Conservation (phyloP, 2,113 vertebrate genomes). For the Zosterops borbonicus region DNA sequence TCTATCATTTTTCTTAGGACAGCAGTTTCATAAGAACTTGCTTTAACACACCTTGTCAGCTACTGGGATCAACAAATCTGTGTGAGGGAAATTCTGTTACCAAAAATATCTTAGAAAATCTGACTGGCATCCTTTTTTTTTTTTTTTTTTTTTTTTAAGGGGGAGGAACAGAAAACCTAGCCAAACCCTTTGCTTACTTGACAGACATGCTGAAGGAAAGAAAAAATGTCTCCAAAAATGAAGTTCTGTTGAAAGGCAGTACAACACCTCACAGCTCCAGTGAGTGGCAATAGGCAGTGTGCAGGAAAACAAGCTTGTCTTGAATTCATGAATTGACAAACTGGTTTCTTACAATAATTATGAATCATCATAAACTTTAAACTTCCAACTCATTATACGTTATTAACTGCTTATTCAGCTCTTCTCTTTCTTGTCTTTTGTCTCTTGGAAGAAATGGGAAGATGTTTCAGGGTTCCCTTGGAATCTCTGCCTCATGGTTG, state of each 20-base stretch:
- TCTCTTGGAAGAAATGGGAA: constrained; percentile 10
- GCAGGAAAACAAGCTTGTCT: constrained; percentile 30
- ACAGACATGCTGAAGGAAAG: not conserved
- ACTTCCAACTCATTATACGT: constrained; percentile 35
- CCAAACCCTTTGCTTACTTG: not conserved
- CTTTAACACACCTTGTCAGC: constrained; percentile 28
- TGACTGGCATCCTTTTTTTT: not conserved
- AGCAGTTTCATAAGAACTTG: not conserved
- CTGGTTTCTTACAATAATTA: constrained; percentile 25
- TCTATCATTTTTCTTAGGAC: constrained; percentile 16
- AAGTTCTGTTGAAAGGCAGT: constrained; percentile 19
- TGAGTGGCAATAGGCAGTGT: not conserved
- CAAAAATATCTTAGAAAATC: not conserved
- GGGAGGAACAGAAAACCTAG: not conserved
- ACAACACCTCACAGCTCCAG: not conserved
- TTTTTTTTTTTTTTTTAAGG: not conserved
- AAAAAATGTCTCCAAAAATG: not conserved
- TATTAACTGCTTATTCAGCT: constrained; percentile 40
- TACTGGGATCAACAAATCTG: constrained; percentile 1
- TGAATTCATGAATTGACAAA: not conserved
- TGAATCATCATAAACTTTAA: constrained; percentile 9
- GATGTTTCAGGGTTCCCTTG: not conserved
- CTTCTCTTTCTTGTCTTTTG: constrained; percentile 23
- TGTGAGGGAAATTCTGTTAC: not conserved
- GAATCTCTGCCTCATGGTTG: not conserved